Base-by-base conservation (phyloP, 2,888 invertebrate genomes). In the Lordiphosa fenestrarum region DNA sequence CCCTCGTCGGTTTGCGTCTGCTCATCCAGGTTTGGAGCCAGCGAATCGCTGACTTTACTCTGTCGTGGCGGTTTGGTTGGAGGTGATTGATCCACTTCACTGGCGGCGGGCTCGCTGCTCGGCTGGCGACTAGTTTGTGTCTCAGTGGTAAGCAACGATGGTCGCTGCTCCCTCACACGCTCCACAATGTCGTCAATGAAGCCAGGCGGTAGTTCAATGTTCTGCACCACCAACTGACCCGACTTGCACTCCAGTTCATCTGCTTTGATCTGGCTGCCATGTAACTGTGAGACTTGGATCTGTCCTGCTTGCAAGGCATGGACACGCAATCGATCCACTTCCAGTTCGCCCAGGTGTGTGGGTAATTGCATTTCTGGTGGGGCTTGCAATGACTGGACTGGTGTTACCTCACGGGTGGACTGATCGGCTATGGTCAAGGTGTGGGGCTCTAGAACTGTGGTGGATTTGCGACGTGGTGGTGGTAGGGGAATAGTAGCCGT, bases 281-380 rank as follows among this genome's bases (percentile, higher is more conserved):
- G 95, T 61, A 96, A 92, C 87, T 95, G 95, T 0, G 95, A 95
- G 0, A 95, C 95, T 48, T 94, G 91, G 63, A 96, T 94, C 87
- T 94, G 95, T 53, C 93, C 93, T 0, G 96, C 95, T 86, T 95
- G 93, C 39, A 96, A 89, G 76, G 95, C 95, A 56, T 94, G 93
- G 0, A 96, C 95, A 66, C 93, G 94, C 15, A 96, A 87, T 48
- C 94, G 91, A 54, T 95, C 95, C 0, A 96, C 95, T 84, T 95
- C 94, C 61, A 96, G 91, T 85, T 95, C 95, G 23, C 91, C 90
- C 1, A 96, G 92, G 21, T 67, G 88, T 1, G 66, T 67, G 1
- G 87, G 77, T 4, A 78, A 38, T 19, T 73, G 73, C 4, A 67
- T 39, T n/a, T 61, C 54, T 33, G 71, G 55, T 38, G 66, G 51